A percentile compares a stretch with the other conserved stretches of the same genome.
These are phyloP conservation scores for Corvus moneduloides DNA, from an alignment of 2,113 vertebrate genomes.

Conservation along the genomic window DNA sequence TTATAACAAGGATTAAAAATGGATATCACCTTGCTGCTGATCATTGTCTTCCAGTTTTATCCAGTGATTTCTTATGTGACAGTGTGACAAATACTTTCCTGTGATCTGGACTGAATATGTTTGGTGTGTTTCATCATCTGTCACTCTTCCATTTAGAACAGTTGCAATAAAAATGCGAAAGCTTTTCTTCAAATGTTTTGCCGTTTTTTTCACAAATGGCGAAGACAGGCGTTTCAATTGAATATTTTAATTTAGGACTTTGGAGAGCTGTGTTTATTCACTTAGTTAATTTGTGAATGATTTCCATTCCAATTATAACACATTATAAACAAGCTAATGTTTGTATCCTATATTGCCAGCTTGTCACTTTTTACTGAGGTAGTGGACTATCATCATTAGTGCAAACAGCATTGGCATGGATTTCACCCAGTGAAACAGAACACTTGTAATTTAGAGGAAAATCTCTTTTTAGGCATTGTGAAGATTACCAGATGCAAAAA, in stretches of 20 bases:
- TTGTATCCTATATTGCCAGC: neutral
- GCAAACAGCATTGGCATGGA: neutral
- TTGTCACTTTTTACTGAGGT: neutral
- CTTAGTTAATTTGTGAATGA: conserved; percentile 8
- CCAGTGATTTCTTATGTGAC: neutral
- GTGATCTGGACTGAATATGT: neutral
- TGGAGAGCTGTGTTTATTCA: conserved; percentile 8
- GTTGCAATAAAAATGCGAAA: conserved; percentile 7
- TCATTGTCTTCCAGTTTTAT: neutral
- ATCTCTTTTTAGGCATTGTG: neutral
- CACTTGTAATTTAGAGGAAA: neutral
- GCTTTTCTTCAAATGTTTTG: neutral
- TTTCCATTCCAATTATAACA: conserved; percentile 11
- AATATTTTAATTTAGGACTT: conserved; percentile 24
- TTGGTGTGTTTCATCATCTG: neutral
- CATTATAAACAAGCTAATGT: neutral
- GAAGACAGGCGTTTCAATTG: neutral
- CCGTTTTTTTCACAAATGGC: neutral
- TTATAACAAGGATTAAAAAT: neutral
- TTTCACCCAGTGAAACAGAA: neutral
- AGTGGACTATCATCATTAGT: neutral
- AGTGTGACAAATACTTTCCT: neutral
- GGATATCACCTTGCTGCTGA: neutral
- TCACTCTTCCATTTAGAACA: neutral
- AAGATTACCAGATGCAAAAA: neutral